Conservation (phyloP, 1,140 invertebrate genomes). For the Latrodectus geometricus region DNA sequence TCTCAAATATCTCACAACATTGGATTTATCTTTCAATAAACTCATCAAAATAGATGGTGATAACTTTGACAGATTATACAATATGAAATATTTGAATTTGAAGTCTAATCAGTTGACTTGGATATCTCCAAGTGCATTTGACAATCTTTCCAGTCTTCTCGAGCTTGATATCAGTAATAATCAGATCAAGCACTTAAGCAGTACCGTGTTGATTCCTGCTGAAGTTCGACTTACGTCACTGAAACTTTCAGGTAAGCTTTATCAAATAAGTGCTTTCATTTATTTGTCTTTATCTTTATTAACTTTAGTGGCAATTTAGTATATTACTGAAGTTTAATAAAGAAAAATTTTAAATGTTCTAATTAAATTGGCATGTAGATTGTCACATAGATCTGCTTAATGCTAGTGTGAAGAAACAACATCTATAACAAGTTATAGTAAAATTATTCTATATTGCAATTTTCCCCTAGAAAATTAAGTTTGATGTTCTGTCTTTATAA, state of each 20-base stretch:
- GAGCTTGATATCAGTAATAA: constrained; percentile 86
- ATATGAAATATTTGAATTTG: constrained; percentile 71
- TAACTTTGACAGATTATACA: constrained; percentile 68
- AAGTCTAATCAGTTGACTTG: constrained; percentile 85
- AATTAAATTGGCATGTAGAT: no score
- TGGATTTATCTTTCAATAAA: constrained; percentile 87
- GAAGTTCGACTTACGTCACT: constrained; percentile 46
- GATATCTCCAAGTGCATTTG: constrained; percentile 82
- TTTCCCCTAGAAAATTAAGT: no score
- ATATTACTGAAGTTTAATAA: no score
- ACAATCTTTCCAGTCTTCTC: constrained; percentile 80
- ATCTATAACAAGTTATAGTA: no score
- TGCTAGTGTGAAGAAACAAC: no score
- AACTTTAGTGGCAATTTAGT: no score
- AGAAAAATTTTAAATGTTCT: no score
- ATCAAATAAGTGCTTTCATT: no score
- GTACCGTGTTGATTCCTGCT: constrained; percentile 31
- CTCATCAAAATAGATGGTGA: constrained; percentile 81
- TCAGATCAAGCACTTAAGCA: constrained; percentile 82
- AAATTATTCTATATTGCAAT: no score
- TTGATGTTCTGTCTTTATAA: no score
- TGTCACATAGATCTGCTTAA: no score
- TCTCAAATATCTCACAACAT: constrained; percentile 77
- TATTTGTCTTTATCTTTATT: no score
- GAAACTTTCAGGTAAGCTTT: constrained; percentile 41